Conservation (phyloP, 2,113 vertebrate genomes). For the Actenoides hombroni region DNA sequence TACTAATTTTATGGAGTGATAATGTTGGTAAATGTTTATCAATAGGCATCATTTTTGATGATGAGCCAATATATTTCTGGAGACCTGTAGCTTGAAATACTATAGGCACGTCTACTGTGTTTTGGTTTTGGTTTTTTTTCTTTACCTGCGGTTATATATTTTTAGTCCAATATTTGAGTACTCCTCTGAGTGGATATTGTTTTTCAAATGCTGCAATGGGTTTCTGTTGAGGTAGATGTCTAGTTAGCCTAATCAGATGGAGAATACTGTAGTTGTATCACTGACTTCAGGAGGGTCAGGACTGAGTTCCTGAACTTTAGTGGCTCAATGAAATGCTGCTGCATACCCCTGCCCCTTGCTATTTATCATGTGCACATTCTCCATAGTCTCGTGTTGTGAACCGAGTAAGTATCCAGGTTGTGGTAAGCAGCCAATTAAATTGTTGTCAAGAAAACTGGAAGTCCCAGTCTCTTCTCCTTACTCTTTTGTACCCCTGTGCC, state of each 20-base stretch:
- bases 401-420: background rate
- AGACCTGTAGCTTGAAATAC: background rate
- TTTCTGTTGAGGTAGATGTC: background rate
- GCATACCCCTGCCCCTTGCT: background rate
- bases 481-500: background rate
- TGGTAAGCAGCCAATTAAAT: background rate
- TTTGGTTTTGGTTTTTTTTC: fast-evolving
- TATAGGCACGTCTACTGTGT: background rate
- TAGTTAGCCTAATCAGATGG: background rate
- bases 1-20: background rate
- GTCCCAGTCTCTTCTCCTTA: background rate
- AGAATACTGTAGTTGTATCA: background rate
- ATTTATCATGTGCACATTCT: background rate
- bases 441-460: background rate
- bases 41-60: background rate
- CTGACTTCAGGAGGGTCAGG: background rate
- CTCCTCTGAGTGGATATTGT: background rate
- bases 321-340: background rate
- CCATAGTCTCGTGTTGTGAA: background rate
- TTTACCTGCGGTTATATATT: background rate
- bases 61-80: background rate
- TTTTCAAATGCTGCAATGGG: background rate
- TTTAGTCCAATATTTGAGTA: background rate
- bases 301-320: background rate
- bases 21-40: background rate